These are phyloP conservation scores for Zaprionus kolodkinae DNA, from an alignment of 1,140 invertebrate genomes.

Conservation along the genomic window DNA sequence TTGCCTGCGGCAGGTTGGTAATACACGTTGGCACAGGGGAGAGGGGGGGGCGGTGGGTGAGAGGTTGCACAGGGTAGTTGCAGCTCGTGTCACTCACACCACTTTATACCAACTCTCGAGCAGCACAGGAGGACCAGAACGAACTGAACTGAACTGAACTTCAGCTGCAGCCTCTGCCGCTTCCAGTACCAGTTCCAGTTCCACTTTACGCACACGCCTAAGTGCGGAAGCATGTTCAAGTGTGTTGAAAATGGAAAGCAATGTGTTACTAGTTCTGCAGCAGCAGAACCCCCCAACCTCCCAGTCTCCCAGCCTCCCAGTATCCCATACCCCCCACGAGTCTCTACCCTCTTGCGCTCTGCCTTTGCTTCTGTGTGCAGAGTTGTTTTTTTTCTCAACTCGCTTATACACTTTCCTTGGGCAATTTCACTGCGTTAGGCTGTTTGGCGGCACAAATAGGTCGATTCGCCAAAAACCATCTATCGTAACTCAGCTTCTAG, in stretches of 20 bases:
- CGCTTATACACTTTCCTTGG: neutral
- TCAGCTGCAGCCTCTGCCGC: constrained; percentile 10
- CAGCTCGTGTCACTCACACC: constrained; percentile 65
- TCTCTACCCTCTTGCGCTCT: neutral
- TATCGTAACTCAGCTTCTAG: neutral
- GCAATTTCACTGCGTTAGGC: neutral
- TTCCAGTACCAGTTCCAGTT: constrained; percentile 27
- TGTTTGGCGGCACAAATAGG: neutral
- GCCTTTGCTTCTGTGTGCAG: too few species aligned
- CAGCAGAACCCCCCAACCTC: neutral
- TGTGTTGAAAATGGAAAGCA: constrained; percentile 80
- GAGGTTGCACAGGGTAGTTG: neutral
- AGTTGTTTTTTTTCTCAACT: neutral
- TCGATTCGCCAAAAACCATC: neutral
- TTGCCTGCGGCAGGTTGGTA: constrained; percentile 29
- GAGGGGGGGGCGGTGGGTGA: neutral
- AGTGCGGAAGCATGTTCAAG: constrained; percentile 81
- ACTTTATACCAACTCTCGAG: constrained; percentile 34
- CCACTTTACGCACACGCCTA: constrained; percentile 66
- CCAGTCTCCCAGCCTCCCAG: neutral
- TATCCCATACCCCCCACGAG: neutral
- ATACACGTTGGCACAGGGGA: neutral
- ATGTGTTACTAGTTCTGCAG: constrained; percentile 66
- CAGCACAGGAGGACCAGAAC: neutral
- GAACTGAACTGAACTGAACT: neutral